These are phyloP conservation scores for Falco berigora DNA, from an alignment of 2,797 vertebrate genomes.

Conservation along the genomic window DNA sequence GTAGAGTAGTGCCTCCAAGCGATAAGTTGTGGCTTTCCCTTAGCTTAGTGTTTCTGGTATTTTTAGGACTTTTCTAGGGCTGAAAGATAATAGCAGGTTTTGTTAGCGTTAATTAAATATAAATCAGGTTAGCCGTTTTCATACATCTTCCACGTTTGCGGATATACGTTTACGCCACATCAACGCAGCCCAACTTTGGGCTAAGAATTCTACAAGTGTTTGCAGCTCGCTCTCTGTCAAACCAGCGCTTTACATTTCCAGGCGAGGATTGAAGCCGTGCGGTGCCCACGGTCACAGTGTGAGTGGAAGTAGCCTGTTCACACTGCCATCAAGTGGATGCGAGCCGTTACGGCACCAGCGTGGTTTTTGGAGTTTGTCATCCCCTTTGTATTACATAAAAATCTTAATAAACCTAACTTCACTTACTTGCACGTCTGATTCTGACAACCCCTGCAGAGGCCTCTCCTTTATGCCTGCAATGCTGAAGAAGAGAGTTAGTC, in stretches of 20 bases:
- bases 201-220: fast-evolving
- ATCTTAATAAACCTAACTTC: neutral
- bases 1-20: neutral
- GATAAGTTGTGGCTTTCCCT: neutral
- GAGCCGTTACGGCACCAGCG: neutral
- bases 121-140: neutral
- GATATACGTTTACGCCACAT: fast-evolving
- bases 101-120: neutral
- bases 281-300: no score
- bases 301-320: neutral
- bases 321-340: conserved; percentile 44
- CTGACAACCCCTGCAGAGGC: neutral
- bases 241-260: fast-evolving
- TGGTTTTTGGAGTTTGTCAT: fast-evolving
- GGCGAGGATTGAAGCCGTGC: fast-evolving
- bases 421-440: no score
- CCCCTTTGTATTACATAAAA: fast-evolving
- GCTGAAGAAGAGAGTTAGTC: neutral
- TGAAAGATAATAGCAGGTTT: neutral
- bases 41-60: neutral
- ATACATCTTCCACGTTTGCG: neutral
- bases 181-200: fast-evolving
- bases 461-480: neutral
- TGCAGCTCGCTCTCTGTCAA: fast-evolving
- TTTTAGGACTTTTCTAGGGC: neutral